Evolutionary conservation across 2,797 vertebrate species (phyloP), one percentile per base, ranked within the genome.

Genomic region (Xiphorhynchus erythropygius): DNA sequence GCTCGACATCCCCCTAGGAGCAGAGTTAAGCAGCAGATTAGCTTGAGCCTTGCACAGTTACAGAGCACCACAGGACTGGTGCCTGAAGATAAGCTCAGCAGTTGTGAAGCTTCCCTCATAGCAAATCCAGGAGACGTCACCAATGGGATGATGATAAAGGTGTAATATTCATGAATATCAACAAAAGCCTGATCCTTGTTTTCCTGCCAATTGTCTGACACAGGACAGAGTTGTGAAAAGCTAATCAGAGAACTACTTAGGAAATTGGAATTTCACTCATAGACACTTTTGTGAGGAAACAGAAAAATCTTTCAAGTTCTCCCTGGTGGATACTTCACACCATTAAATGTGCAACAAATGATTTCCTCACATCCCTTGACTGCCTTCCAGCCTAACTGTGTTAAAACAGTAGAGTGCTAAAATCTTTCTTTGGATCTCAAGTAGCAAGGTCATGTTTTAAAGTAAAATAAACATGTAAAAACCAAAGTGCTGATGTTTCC

Each of bases 381-480:
- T 94, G 57, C 62, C 65, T 92, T 85, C 46, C 86, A 93, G 84
- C 35, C 92, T 85, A 91, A 80, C 78, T 49, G 42, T 67, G 46
- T 60, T 93, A 93, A 94, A 94, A 93, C 18, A 78, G 41, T 32
- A 27, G n/a, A 90, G 75, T 71, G 78, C 18, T 91, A 95, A 94
- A 94, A 92, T 91, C 21, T 4, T 50, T 91, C 65, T 89, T 90
- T 64, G 37, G 71, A 94, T 65, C 91, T 65, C 32, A 93, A 92
- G 50, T 24, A 69, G 19, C 17, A 39, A 46, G 50, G 60, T 70
- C 71, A 60, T 68, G 53, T 35, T 84, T 85, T 81, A 65, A 87
- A 92, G 53, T 32, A 53, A 87, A 90, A 94, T 77, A 84, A 91
- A 80, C 33, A 42, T 23, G 25, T 60, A 83, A 71, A 77, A 83